Conservation (phyloP, 2,113 vertebrate species). For the Chloroceryle aenea region DNA sequence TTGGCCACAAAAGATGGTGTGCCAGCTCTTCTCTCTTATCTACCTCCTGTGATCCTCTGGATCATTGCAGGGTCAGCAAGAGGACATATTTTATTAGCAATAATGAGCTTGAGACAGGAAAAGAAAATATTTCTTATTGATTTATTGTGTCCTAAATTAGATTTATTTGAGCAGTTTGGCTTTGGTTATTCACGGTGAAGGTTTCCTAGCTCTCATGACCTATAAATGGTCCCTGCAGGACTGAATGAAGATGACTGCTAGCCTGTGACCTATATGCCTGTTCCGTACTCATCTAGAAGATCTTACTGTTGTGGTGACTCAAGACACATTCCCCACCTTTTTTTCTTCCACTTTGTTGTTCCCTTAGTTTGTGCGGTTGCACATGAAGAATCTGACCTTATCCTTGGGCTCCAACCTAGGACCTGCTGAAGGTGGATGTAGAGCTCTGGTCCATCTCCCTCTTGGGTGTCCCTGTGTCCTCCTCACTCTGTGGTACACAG, state of each 20-base stretch:
- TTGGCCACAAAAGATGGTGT: conserved; percentile 1
- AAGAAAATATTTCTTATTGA: conserved; percentile 37
- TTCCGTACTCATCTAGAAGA: neutral
- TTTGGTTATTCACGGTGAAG: conserved; percentile 8
- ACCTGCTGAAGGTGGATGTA: neutral
- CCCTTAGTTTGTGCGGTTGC: neutral
- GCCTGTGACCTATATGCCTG: neutral
- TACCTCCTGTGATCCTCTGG: neutral
- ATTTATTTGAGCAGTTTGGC: conserved; percentile 39
- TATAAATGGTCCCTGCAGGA: neutral
- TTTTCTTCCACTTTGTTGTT: neutral
- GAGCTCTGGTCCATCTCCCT: neutral
- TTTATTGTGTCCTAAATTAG: conserved; percentile 27
- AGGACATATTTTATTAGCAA: conserved; percentile 47
- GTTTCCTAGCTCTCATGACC: neutral
- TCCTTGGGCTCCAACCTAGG: neutral
- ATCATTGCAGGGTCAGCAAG: conserved; percentile 26
- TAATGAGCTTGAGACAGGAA: conserved; percentile 42
- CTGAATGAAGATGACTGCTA: neutral
- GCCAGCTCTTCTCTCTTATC: conserved; percentile 19
- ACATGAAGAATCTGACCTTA: neutral
- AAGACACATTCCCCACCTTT: neutral
- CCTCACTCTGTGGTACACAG: neutral
- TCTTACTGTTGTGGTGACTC: neutral
- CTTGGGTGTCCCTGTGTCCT: neutral